phyloP scores from a whole-genome alignment of 1,140 invertebrate genomes.

The Callitettix versicolor region DNA sequence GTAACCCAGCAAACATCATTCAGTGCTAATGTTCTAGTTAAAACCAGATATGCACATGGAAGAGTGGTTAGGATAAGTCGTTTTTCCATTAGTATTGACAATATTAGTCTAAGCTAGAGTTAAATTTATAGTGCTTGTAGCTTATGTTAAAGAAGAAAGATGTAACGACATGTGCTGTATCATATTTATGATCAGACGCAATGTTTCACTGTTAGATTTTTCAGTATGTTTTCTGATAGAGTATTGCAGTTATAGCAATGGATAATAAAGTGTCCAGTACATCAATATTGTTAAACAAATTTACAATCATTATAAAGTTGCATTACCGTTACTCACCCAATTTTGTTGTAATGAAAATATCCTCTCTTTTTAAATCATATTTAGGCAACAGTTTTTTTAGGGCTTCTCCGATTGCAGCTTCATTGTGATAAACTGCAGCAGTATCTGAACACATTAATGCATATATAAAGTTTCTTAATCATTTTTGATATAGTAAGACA shows the following conservation, averaged over 20 bases:
- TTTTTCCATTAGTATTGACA: too few relatives aligned
- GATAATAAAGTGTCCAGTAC: neutral
- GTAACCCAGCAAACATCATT: too few relatives aligned
- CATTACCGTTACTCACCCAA: conserved; percentile 51
- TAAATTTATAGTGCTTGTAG: too few relatives aligned
- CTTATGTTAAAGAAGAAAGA: too few relatives aligned
- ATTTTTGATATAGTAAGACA: conserved; percentile 7
- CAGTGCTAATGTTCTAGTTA: too few relatives aligned
- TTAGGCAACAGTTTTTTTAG: conserved; percentile 48
- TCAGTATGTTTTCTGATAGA: too few relatives aligned
- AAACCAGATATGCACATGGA: too few relatives aligned
- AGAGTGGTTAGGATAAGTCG: too few relatives aligned
- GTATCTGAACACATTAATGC: conserved; percentile 47
- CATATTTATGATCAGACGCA: too few relatives aligned
- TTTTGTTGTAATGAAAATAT: conserved; percentile 72
- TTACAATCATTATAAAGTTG: conserved; percentile 6
- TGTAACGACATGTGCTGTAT: too few relatives aligned
- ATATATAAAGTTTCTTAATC: conserved; percentile 13
- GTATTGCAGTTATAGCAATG: neutral
- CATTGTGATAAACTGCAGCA: conserved; percentile 62
- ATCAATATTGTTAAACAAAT: neutral
- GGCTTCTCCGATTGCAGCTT: conserved; percentile 50
- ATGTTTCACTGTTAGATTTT: too few relatives aligned
- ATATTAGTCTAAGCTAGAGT: too few relatives aligned
- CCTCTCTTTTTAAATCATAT: conserved; percentile 49